These are phyloP conservation scores for Pheosia tremula DNA, from an alignment of 2,888 invertebrate species.

Conservation along the genomic window DNA sequence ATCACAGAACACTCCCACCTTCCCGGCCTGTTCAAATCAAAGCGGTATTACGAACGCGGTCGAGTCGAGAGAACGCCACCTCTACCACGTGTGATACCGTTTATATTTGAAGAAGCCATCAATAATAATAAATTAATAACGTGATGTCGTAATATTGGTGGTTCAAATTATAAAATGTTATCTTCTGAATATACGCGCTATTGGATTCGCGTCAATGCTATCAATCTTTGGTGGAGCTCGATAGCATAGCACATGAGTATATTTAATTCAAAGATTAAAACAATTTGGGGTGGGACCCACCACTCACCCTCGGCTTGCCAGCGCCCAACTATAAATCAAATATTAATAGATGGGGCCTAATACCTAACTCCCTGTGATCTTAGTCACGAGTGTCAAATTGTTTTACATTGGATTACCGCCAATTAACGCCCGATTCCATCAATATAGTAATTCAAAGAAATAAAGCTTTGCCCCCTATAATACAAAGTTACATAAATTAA, in stretches of 20 bases:
- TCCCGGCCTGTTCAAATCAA: conserved; percentile 11
- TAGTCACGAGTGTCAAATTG: too few relatives aligned
- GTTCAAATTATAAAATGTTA: conserved; percentile 1
- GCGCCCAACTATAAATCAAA: too few relatives aligned
- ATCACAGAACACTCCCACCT: conserved; percentile 36
- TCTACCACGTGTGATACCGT: background rate
- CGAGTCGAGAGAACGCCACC: background rate
- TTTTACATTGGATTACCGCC: too few relatives aligned
- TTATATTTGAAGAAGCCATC: background rate
- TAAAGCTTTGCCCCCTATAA: conserved; percentile 2
- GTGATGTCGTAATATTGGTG: conserved; percentile 5
- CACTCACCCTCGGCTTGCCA: too few relatives aligned
- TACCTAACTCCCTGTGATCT: too few relatives aligned
- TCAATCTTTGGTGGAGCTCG: background rate
- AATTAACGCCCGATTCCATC: too few relatives aligned
- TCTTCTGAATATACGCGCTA: background rate
- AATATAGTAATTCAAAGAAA: background rate
- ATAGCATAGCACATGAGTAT: background rate
- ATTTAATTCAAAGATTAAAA: background rate
- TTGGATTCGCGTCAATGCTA: background rate
- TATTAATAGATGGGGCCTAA: too few relatives aligned
- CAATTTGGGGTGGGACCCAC: too few relatives aligned
- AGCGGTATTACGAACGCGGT: background rate
- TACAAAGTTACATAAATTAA: background rate
- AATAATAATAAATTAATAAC: background rate